Percentiles rank a stretch among this genome's conserved stretches.
Conservation (phyloP, 2,113 vertebrate genomes). For the Ceuthmochares aereus region DNA sequence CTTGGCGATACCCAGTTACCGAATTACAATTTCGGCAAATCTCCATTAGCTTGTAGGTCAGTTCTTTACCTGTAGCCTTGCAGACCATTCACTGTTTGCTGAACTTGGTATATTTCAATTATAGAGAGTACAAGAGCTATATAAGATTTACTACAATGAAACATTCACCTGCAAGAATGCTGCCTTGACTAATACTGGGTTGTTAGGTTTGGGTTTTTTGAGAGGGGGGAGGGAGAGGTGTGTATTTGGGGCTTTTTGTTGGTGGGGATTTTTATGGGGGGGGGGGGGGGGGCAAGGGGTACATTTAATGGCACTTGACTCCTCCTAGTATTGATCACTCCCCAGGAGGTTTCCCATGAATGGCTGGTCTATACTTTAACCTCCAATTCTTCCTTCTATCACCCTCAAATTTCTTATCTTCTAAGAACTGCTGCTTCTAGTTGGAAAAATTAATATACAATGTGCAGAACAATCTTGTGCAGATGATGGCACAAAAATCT, state of each 20-base stretch:
- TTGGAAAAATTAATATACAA: accelerated
- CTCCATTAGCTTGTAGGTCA: not conserved
- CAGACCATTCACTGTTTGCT: not conserved
- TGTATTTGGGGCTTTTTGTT: not conserved
- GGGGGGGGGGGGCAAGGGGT: too few relatives aligned
- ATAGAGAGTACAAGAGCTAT: not conserved
- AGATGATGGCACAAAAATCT: not conserved
- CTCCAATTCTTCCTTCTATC: not conserved
- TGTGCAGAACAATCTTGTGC: not conserved
- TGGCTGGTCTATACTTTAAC: not conserved
- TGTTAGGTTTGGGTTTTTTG: too few relatives aligned
- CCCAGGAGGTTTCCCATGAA: not conserved
- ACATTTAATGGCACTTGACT: not conserved
- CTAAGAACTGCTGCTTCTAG: not conserved
- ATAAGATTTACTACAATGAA: not conserved
- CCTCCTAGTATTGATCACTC: not conserved
- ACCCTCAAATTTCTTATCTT: not conserved
- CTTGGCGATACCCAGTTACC: not conserved
- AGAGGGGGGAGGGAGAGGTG: accelerated
- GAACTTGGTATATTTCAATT: not conserved
- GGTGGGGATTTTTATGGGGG: not conserved
- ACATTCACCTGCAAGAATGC: not conserved
- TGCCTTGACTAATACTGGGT: not conserved
- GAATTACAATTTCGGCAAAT: not conserved
- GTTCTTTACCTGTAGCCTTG: not conserved